phyloP scores from a whole-genome alignment of 2,888 invertebrate genomes.

The Achlya flavicornis region DNA sequence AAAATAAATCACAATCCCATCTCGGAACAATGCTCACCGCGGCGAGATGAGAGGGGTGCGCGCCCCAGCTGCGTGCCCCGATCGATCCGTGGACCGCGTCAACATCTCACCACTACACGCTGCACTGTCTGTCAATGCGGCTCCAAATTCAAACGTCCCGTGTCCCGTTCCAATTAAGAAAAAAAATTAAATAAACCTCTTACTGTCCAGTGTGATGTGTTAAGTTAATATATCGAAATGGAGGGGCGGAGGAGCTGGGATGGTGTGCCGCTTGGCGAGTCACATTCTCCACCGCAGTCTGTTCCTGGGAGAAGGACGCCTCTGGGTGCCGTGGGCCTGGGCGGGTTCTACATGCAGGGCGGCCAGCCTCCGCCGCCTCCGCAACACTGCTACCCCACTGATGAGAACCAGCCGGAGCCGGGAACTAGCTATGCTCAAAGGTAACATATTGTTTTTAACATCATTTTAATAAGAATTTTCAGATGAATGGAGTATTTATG shows the following conservation, averaged over 20 bases:
- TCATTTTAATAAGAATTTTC: neutral
- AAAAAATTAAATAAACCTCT: conserved; percentile 40
- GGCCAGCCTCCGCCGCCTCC: conserved; percentile 80
- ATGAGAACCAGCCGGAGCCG: conserved; percentile 91
- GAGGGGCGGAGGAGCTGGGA: conserved; percentile 80
- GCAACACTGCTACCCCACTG: conserved; percentile 85
- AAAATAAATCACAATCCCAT: conserved; percentile 73
- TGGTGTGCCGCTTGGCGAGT: conserved; percentile 76
- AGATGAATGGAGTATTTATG: too few relatives aligned
- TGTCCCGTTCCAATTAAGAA: conserved; percentile 31
- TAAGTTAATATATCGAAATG: conserved; percentile 63
- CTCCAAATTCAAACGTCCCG: conserved; percentile 55
- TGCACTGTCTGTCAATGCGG: conserved; percentile 71
- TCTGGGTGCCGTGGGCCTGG: conserved; percentile 91
- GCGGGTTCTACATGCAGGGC: conserved; percentile 93
- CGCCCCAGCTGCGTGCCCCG: conserved; percentile 80
- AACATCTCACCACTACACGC: conserved; percentile 51
- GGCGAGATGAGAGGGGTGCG: conserved; percentile 80
- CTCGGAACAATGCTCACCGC: conserved; percentile 68
- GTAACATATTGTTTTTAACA: conserved; percentile 39
- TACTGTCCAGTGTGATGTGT: conserved; percentile 56
- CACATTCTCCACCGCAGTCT: conserved; percentile 83
- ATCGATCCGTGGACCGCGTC: conserved; percentile 79
- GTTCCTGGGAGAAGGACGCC: conserved; percentile 90
- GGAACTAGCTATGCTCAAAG: conserved; percentile 81